Conservation (phyloP, 2,113 vertebrate species). For the Morone saxatilis region DNA sequence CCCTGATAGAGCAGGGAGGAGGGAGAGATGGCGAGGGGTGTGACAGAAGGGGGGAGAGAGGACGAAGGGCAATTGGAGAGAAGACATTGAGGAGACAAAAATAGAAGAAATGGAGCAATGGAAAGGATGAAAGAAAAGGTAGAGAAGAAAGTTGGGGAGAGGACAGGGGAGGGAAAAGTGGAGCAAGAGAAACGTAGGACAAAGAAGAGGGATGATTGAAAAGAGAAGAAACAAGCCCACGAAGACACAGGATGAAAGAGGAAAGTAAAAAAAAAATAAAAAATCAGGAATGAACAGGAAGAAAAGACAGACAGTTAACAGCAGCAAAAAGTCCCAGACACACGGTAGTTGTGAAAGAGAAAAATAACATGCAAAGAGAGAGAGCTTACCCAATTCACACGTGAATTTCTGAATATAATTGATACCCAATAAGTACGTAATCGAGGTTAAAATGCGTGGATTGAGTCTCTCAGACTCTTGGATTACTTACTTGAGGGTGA, state of each 20-base stretch:
- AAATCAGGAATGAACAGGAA: neutral
- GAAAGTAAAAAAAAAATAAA: conserved; percentile 22
- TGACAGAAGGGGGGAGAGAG: conserved; percentile 55
- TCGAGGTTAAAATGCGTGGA: neutral
- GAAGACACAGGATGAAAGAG: conserved; percentile 19
- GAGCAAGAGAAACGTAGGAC: neutral
- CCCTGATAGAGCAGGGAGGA: conserved; percentile 85
- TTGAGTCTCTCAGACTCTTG: neutral
- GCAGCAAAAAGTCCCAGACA: conserved; percentile 7
- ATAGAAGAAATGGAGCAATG: neutral
- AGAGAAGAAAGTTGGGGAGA: neutral
- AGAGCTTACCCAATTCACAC: neutral
- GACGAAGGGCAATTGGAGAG: conserved; percentile 11
- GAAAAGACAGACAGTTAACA: conserved; percentile 31
- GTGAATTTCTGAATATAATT: neutral
- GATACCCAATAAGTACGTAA: neutral
- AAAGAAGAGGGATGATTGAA: conserved; percentile 1
- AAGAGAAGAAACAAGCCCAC: conserved; percentile 6
- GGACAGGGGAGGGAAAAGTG: neutral
- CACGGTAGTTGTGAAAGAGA: conserved; percentile 12
- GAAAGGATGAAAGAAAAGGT: neutral
- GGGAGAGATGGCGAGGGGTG: conserved; percentile 59
- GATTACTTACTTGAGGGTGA: conserved; percentile 95
- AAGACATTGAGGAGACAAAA: neutral
- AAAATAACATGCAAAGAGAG: conserved; percentile 13